Evolutionary conservation across 2,888 invertebrate genomes (phyloP).

Genomic region (Pyrocoelia pectoralis): DNA sequence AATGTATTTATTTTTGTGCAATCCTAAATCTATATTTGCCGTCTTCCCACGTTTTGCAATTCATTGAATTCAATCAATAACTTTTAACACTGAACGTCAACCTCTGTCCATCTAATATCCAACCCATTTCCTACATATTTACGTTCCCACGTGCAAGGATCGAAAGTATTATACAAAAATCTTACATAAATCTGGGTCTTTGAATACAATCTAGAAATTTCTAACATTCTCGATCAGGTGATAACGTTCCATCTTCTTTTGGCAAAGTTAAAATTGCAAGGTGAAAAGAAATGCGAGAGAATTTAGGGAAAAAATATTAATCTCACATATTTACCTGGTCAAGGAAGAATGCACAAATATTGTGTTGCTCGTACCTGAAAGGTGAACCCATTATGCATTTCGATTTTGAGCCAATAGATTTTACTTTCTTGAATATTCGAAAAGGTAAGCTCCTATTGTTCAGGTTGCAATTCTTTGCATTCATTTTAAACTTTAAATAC

Average conservation of each 20-base stretch:
- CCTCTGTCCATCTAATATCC: slow-evolving; percentile 38
- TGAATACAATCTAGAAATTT: slow-evolving; percentile 29
- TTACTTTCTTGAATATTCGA: slow-evolving; percentile 36
- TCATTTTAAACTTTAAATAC: slow-evolving; percentile 34
- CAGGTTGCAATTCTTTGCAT: slow-evolving; percentile 33
- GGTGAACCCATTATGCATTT: slow-evolving; percentile 38
- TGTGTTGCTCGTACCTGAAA: slow-evolving; percentile 41
- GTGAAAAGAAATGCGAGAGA: not conserved
- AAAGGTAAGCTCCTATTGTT: slow-evolving; percentile 34
- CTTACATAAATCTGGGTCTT: slow-evolving; percentile 44
- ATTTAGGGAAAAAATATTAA: slow-evolving; percentile 8
- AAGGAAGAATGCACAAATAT: slow-evolving; percentile 40
- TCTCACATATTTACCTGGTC: slow-evolving; percentile 41
- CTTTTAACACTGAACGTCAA: slow-evolving; percentile 36
- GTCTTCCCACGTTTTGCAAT: slow-evolving; percentile 39
- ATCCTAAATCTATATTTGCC: slow-evolving; percentile 35
- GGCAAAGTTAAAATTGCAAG: not conserved
- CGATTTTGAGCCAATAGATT: slow-evolving; percentile 33
- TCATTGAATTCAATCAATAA: slow-evolving; percentile 39
- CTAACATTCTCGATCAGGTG: not conserved
- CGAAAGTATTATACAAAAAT: slow-evolving; percentile 42
- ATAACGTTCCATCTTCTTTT: slow-evolving; percentile 3
- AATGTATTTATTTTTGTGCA: slow-evolving; percentile 33
- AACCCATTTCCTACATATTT: slow-evolving; percentile 45
- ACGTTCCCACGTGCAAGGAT: slow-evolving; percentile 44